phyloP scores from a whole-genome alignment of 2,888 invertebrate species.

The Lasioglossum morio region DNA sequence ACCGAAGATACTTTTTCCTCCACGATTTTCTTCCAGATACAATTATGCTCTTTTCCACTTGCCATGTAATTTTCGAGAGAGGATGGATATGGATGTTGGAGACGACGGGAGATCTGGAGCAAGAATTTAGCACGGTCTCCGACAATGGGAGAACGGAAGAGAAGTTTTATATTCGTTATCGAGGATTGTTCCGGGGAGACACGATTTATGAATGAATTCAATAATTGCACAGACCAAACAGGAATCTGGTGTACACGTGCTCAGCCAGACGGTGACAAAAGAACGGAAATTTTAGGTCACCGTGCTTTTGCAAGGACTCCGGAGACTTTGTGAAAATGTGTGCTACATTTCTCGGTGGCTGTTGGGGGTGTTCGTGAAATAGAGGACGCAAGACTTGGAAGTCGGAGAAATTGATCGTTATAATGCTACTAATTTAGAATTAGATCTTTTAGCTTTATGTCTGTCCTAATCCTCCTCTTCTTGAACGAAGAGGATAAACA shows the following conservation, averaged over 20 bases:
- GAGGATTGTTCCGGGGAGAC: background rate
- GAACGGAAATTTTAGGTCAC: slow-evolving; percentile 4
- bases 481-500: no score
- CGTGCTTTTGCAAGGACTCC: background rate
- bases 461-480: no score
- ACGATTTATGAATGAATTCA: slow-evolving; percentile 4
- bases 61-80: background rate
- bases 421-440: no score
- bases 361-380: background rate
- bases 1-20: background rate
- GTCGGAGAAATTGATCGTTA: background rate
- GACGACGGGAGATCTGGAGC: background rate
- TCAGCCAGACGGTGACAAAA: background rate
- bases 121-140: background rate
- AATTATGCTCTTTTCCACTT: background rate
- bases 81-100: background rate
- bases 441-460: no score
- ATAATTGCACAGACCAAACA: background rate
- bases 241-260: background rate
- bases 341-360: background rate
- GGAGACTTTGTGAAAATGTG: background rate
- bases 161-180: background rate
- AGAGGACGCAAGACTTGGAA: background rate
- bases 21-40: background rate
- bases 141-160: background rate